Evolutionary conservation across 1,140 invertebrate species (phyloP), one percentile per base, ranked within the genome.

Genomic region (Thalassaphorura encarpata): DNA sequence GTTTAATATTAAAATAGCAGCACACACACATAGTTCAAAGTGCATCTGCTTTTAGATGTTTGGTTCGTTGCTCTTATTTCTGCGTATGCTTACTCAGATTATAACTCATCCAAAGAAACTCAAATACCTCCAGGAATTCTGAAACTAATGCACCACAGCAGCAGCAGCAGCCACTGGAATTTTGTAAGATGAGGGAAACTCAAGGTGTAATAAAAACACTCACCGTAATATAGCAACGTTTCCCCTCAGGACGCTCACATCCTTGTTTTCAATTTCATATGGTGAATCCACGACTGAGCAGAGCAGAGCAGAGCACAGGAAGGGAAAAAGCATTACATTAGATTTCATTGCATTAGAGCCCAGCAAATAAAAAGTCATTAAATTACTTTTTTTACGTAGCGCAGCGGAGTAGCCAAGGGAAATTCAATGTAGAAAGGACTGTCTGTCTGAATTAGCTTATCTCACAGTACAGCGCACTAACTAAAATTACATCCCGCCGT

Each of bases 181-280:
- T 31, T 19, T 8, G 26, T 16, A n/a, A 41, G 26, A 47, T n/a
- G n/a, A 41, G 21, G 52, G 5, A 27, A 45, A 45, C 8, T 2
- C 18, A 26, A 40, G 53, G 33, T 23, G 48, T 23, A 21, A 53
- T 47, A 61, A 29, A 28, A 28, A 40, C 36, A 42, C 75, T 67
- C 56, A 73, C 58, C 66, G 68, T 58, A 93, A 76, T 40, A 91
- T 79, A 1, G 85, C 88, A 24, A 86, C 85, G 72, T 92, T 93
- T 31, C 89, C 89, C 50, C 80, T 77, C 68, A 89, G 85, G 57
- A 89, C 87, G 73, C 88, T 89, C 67, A 87, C 85, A 68, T 92
- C 87, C 65, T 85, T 83, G 53, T 91, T 87, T 72, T 86, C 81
- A 33, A 91, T 83, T 66, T 89, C 84, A 75, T 88, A 91, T 67